Evolutionary conservation across 2,113 vertebrate species (phyloP), one percentile per base, ranked within the genome.

Genomic region (Microtus richardsoni): DNA sequence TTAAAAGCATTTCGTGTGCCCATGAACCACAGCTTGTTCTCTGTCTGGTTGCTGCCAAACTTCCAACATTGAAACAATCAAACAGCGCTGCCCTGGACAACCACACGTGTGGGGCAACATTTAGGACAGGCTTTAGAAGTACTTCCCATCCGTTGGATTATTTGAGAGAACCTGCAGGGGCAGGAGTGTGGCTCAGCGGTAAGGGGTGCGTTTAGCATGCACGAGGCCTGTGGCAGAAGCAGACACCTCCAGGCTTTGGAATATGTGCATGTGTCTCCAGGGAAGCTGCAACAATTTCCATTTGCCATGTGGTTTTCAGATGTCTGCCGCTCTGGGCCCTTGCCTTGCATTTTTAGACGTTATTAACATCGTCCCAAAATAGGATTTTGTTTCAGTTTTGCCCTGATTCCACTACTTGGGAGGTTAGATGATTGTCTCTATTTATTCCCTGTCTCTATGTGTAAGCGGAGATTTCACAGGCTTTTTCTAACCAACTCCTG

Each of bases 11-110:
- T 19, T 26, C 16, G 28, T 4, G 6, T 58, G n/a, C 49, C 2
- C 16, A 49, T 33, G 47, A 36, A 17, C 41, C 19, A 10, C 41
- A 39, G 41, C 22, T 36, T 54, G 36, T 19, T 22, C 75, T 77
- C 92, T 91, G 64, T 75, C 71, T 92, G n/a, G 49, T 68, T 22
- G 60, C 36, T 71, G 64, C 52, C 62, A 64, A 39, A 47, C 33
- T 92, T 88, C 80, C n/a, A n/a, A 73, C 92, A 47, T 70, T 70
- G 82, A 86, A 94, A 70, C 78, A 22, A 33, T 36, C 47, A 83
- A 96, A 49, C 30, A 73, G 19, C 2, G 17, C 4, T 73, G 14
- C 16, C 60, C 33, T 88, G 52, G 28, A 91, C 54, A 73, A n/a
- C 52, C 16, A 54, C n/a, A 24, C 10, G 33, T 21, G 64, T 88